Evolutionary conservation across 2,113 vertebrate genomes (phyloP).

Genomic region (Sander vitreus): DNA sequence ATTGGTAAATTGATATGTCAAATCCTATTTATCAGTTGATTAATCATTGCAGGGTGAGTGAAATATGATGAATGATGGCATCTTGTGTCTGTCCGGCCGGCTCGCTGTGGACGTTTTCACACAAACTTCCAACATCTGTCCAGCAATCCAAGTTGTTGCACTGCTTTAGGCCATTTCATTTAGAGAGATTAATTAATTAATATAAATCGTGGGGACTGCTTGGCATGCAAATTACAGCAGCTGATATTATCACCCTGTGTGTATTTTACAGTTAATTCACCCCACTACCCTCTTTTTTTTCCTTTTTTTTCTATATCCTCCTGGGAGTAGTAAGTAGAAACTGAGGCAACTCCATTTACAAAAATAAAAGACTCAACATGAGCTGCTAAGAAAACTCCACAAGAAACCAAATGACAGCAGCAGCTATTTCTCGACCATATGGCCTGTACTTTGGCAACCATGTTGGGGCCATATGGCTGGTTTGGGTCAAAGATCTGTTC

Average conservation of each 20-base stretch:
- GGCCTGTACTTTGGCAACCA: conserved; percentile 43
- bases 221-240: conserved; percentile 31
- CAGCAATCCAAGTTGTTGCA: conserved; percentile 7
- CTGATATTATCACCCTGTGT: conserved; percentile 14
- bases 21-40: conserved; percentile 60
- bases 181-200: too few species aligned
- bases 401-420: conserved; percentile 55
- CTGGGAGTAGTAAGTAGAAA: conserved; percentile 3
- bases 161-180: conserved; percentile 34
- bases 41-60: conserved; percentile 48
- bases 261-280: conserved; percentile 18
- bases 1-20: conserved; percentile 57
- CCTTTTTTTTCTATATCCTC: conserved; percentile 13
- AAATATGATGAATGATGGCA: conserved; percentile 60
- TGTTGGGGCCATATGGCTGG: conserved; percentile 69
- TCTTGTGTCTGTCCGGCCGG: conserved; percentile 20
- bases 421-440: conserved; percentile 64
- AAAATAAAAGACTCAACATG: conserved; percentile 45
- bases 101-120: conserved; percentile 26
- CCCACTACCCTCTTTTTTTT: neutral
- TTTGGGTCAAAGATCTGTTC: conserved; percentile 70
- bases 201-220: conserved; percentile 9
- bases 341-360: conserved; percentile 28
- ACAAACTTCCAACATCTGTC: conserved; percentile 31
- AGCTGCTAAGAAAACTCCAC: conserved; percentile 28